These are phyloP conservation scores for Macaca mulatta DNA, from an alignment of 2,113 vertebrate genomes.

Conservation along the genomic window DNA sequence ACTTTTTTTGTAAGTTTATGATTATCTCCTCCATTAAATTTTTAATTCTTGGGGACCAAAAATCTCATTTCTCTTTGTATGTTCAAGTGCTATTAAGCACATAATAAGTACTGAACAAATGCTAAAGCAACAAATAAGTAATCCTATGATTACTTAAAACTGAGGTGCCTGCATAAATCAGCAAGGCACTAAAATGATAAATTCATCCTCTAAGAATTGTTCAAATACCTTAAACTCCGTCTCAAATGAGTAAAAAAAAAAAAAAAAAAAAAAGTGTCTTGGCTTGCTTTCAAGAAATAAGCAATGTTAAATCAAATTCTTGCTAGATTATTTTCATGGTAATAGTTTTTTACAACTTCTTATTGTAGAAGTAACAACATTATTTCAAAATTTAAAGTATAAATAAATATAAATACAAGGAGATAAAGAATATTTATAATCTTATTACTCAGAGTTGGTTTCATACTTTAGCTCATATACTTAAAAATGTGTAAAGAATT, in stretches of 20 bases:
- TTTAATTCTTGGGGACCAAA: background rate
- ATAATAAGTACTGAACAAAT: background rate
- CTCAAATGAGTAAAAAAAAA: background rate
- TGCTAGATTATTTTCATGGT: background rate
- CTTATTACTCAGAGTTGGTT: background rate
- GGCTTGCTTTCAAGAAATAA: background rate
- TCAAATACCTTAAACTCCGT: background rate
- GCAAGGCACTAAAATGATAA: background rate
- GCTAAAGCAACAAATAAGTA: background rate
- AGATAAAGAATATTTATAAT: background rate
- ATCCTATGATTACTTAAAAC: background rate
- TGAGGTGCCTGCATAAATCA: background rate
- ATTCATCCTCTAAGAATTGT: background rate
- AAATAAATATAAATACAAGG: background rate
- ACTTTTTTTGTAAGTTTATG: background rate
- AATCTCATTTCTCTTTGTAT: background rate
- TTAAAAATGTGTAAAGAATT: constrained; percentile 20
- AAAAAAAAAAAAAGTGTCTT: background rate
- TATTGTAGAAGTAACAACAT: background rate
- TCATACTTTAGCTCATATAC: constrained; percentile 18
- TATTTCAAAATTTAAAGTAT: background rate
- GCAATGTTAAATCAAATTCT: background rate
- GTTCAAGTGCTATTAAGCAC: background rate
- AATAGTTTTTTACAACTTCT: background rate
- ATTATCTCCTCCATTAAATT: background rate